Evolutionary conservation across 2,113 vertebrate genomes (phyloP), one percentile per base, ranked within the genome.

Genomic region (Girardinichthys multiradiatus): DNA sequence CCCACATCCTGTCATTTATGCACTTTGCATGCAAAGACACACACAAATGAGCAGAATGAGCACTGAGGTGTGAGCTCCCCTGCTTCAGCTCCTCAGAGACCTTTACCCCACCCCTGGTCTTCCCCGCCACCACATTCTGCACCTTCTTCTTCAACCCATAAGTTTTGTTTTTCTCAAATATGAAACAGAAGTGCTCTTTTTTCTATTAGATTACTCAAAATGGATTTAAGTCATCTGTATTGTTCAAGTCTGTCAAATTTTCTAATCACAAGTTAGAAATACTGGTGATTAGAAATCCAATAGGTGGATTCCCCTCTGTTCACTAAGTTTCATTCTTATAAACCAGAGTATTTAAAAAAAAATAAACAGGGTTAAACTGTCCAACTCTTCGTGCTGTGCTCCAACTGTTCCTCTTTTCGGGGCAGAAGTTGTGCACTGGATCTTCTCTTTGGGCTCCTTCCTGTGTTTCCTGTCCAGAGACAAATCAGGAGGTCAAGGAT

Each of bases 381-480:
- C 57, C 42, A 6, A 21, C 45, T 80, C 57, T 63, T 80, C 74
- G 19, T 61, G 48, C 77, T 77, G 37, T 61, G 28, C 59, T 57
- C 37, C 31, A 37, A 29, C 28, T 87, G 64, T 92, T 93, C 92
- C 91, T 83, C 88, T 89, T 89, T 92, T 88, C 4, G 39, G 70
- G 57, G 83, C 67, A 91, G 89, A 90, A 91, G 87, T 85, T 89
- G 70, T 73, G 70, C 70, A 79, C 81, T 77, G 65, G 86, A 84
- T 77, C 70, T 65, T 89, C 83, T 88, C 82, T 76, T 79, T 45
- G 54, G 73, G 82, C 79, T 91, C 72, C 84, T 91, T 90, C 89
- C 88, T 89, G 83, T 89, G 87, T 86, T 90, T 95, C 95, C 93
- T 94, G 91, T 94, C 94, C 93, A 94, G 92, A 94, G 78, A 72